Base-by-base conservation (phyloP, 1,140 invertebrate genomes). In the Argopecten irradians region DNA sequence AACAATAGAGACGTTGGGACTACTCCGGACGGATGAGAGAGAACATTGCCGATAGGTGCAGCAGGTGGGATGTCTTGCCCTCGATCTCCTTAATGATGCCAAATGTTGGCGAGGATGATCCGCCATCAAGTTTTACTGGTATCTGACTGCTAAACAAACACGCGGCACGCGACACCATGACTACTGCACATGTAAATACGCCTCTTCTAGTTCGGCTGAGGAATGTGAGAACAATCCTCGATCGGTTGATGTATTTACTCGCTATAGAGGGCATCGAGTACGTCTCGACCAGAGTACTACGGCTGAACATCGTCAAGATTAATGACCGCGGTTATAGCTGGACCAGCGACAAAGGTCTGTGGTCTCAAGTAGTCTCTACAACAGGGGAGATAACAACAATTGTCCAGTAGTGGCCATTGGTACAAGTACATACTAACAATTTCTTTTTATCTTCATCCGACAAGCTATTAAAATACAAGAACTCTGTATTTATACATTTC, bases 21-120 rank as follows among this genome's bases (percentile, higher is more conserved):
- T 16, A n/a, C 55, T 71, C 55, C 55, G 55, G 11, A n/a, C 55
- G 55, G 55, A 71, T 71, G n/a, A 71, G 55, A 71, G 55, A n/a
- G 55, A 71, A 71, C 55, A 71, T 16, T 71, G n/a, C 22, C 55
- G 55, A 71, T 71, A 28, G n/a, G 55, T 71, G 55, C 22, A 71
- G 55, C 55, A 71, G 55, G 55, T 71, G 55, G 55, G 1, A 71
- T 28, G n/a, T 71, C 55, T 71, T 71, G 22, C 55, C n/a, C 55
- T 71, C 19, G 0, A 71, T 71, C 55, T 71, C 22, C 55, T n/a
- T 71, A 71, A 71, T 71, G 55, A 71, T 71, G 55, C 55, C 55
- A 71, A 71, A 71, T 71, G 55, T 71, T 71, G 55, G 55, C 55
- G 55, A 71, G 55, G 55, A 71, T 71, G 55, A 71, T 71, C 55